These are phyloP conservation scores for Oxystoma pomonae DNA, from an alignment of 2,888 invertebrate species.

Conservation along the genomic window DNA sequence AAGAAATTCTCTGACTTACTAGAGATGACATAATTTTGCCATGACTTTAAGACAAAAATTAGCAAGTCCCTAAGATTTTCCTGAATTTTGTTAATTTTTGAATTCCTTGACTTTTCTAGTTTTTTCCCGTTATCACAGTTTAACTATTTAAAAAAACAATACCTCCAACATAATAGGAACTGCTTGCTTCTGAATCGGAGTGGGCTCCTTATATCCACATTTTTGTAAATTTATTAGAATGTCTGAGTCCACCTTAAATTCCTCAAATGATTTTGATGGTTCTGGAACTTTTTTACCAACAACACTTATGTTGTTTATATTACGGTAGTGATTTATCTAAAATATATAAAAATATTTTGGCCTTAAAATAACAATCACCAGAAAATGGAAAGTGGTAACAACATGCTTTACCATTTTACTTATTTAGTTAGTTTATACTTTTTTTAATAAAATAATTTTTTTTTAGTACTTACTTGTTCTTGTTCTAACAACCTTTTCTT, in stretches of 20 bases:
- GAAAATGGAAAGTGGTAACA: no score
- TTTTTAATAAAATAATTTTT: no score
- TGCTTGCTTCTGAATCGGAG: constrained; percentile 90
- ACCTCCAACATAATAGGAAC: constrained; percentile 83
- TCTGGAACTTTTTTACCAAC: constrained; percentile 76
- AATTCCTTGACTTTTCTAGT: no score
- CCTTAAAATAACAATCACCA: no score
- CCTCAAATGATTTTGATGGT: constrained; percentile 68
- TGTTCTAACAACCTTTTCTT: constrained; percentile 34
- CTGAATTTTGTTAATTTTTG: no score
- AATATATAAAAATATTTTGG: constrained; percentile 32
- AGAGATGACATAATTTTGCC: no score
- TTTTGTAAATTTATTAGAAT: constrained; percentile 65
- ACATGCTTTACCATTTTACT: no score
- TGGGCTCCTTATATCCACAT: constrained; percentile 72
- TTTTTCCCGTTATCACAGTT: no score
- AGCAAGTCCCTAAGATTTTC: no score
- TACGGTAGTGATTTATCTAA: constrained; percentile 72
- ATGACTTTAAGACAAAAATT: no score
- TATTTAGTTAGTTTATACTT: no score
- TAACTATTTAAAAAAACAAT: constrained; percentile 15
- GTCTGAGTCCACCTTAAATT: constrained; percentile 57
- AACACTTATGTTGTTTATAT: constrained; percentile 71
- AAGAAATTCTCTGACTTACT: no score
- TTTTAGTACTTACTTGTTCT: constrained; percentile 25